These are phyloP conservation scores for Aphelenchoides fujianensis DNA, from an alignment of 1,140 invertebrate genomes.

Conservation along the genomic window DNA sequence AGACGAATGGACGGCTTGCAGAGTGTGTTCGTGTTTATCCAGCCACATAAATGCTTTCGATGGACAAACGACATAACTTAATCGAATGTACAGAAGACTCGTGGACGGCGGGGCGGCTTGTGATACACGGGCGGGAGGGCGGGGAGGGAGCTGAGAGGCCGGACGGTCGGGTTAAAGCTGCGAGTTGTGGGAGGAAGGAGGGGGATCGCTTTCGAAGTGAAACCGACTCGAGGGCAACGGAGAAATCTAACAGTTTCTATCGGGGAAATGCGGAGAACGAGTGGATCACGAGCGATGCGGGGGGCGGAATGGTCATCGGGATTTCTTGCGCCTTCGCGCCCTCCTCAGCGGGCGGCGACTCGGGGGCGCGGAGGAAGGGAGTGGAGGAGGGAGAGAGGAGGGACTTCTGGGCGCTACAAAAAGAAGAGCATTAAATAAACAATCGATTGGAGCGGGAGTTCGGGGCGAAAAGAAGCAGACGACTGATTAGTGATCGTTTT, in stretches of 20 bases:
- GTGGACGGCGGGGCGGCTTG: background rate
- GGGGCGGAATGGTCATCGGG: background rate
- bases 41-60: background rate
- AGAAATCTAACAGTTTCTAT: background rate
- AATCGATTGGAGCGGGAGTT: background rate
- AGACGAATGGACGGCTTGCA: too few relatives aligned
- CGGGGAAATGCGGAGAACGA: background rate
- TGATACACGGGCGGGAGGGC: background rate
- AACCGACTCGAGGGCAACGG: background rate
- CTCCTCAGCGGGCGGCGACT: background rate
- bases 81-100: background rate
- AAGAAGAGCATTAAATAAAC: background rate
- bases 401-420: background rate
- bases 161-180: background rate
- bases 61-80: conserved; percentile 1
- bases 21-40: too few relatives aligned
- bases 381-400: background rate
- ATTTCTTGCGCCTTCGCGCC: background rate
- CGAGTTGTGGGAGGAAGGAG: background rate
- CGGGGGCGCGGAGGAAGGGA: background rate
- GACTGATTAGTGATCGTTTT: too few relatives aligned
- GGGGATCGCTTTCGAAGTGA: background rate
- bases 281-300: background rate
- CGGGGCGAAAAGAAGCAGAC: too few relatives aligned
- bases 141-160: background rate